Evolutionary conservation across 2,797 vertebrate genomes (phyloP), one percentile per base, ranked within the genome.

Genomic region (Lacerta bilineata): DNA sequence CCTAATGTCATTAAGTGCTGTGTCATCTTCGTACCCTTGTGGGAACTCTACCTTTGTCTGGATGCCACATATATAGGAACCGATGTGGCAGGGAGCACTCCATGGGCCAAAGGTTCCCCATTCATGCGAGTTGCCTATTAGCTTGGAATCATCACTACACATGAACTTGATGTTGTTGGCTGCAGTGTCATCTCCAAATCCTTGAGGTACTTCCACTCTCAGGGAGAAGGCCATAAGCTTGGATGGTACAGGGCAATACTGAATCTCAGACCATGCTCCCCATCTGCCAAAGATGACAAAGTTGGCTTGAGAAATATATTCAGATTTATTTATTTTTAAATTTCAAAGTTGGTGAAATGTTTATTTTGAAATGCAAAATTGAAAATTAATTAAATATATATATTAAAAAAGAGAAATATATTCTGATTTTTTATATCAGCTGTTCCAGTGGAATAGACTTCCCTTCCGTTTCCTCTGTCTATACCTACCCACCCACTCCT

Each of bases 221-320:
- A 96, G 88, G 4, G 95, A 95, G 68, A 97, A 97, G 71, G 95
- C 90, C 50, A 92, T 66, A 6, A 96, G n/a, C 64, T 93, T 94
- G 39, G 88, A 36, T 1, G 1, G 1, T 9, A 2, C 8, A 0
- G 90, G 88, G 64, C 95, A 96, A 94, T 92, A 83, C 15, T 89
- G 87, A 0, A 94, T 94, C 80, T 50, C 85, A n/a, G 89, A 95
- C 96, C 96, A 96, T 0, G 23, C 17, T 7, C 95, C 96, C 96
- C 96, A 97, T 46, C 94, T 95, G 78, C 41, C 89, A 86, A 80
- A 66, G 43, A 90, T 91, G 5, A 36, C 89, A 41, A 86, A n/a
- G 41, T 68, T 27, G 17, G 39, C 6, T 13, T 75, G 8, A 75
- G 86, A 61, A 75, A 25, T 36, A 11, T 46, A 81, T 25, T 33